A percentile compares a stretch with the other conserved stretches of the same genome.
Evolutionary conservation across 2,888 invertebrate species (phyloP).

Genomic region (Sialis lutaria): DNA sequence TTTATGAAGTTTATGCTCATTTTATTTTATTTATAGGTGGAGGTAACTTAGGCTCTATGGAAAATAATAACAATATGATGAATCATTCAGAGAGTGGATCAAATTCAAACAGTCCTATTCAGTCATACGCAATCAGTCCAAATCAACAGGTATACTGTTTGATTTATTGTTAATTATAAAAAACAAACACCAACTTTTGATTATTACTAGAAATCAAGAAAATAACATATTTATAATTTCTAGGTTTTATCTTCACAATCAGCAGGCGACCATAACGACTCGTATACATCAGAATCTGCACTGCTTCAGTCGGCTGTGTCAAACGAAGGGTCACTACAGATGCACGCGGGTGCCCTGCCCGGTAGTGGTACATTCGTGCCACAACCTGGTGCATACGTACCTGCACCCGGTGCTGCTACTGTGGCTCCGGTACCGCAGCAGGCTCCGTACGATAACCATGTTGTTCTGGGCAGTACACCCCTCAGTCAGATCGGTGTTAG

Average conservation of each 20-base stretch:
- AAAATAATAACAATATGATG: slow-evolving; percentile 28
- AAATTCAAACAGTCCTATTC: slow-evolving; percentile 29
- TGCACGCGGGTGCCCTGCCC: slow-evolving; percentile 10
- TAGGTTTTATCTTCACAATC: slow-evolving; percentile 4
- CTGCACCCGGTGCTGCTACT: slow-evolving; percentile 23
- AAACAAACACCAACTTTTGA: no score
- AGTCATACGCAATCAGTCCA: slow-evolving; percentile 24
- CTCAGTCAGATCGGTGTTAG: slow-evolving; percentile 72
- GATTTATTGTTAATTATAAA: background rate
- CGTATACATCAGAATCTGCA: background rate
- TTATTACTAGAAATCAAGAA: no score
- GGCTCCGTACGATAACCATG: slow-evolving; percentile 24
- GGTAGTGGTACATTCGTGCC: slow-evolving; percentile 8
- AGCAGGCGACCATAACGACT: background rate
- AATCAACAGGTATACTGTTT: slow-evolving; percentile 19
- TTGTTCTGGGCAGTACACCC: slow-evolving; percentile 73
- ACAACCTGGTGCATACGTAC: slow-evolving; percentile 1
- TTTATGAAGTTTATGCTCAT: background rate
- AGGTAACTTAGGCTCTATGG: slow-evolving; percentile 11
- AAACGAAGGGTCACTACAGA: background rate
- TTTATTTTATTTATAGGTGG: background rate
- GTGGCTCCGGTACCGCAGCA: slow-evolving; percentile 20
- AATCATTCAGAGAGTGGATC: slow-evolving; percentile 27
- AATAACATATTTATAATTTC: background rate
- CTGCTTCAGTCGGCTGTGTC: background rate